Conservation (phyloP, 2,888 invertebrate genomes). For the Dasysyrphus albostriatus region DNA sequence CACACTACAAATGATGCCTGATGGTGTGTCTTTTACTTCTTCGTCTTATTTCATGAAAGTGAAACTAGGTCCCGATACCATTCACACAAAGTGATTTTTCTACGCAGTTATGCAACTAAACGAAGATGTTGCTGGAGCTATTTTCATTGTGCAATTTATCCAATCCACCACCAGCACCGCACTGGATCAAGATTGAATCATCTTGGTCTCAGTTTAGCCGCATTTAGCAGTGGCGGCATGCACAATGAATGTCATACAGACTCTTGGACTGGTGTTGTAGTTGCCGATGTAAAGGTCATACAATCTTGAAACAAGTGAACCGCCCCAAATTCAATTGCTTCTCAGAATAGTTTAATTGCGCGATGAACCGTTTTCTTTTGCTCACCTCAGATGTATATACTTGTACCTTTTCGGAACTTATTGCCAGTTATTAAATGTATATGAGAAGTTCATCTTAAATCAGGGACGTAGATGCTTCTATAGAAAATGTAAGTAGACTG, state of each 20-base stretch:
- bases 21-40: slow-evolving; percentile 37
- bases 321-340: slow-evolving; percentile 72
- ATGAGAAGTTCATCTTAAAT: slow-evolving; percentile 23
- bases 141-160: slow-evolving; percentile 56
- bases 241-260: slow-evolving; percentile 65
- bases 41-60: slow-evolving; percentile 45
- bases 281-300: slow-evolving; percentile 65
- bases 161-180: not conserved
- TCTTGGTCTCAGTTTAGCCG: not conserved
- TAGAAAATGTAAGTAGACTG: no score
- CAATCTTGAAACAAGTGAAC: slow-evolving; percentile 65
- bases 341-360: slow-evolving; percentile 52
- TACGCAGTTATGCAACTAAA: slow-evolving; percentile 71
- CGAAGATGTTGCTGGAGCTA: slow-evolving; percentile 25
- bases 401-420: slow-evolving; percentile 34
- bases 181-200: slow-evolving; percentile 59
- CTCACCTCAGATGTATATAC: slow-evolving; percentile 25
- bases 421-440: slow-evolving; percentile 57
- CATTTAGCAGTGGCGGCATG: not conserved
- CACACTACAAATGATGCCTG: not conserved
- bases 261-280: slow-evolving; percentile 43
- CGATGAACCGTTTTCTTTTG: slow-evolving; percentile 41
- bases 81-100: slow-evolving; percentile 51
- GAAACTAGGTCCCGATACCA: slow-evolving; percentile 69
- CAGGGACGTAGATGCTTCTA: not conserved